Evolutionary conservation across 2,888 invertebrate species (phyloP), one percentile per base, ranked within the genome.

Genomic region (Norana najaformis): DNA sequence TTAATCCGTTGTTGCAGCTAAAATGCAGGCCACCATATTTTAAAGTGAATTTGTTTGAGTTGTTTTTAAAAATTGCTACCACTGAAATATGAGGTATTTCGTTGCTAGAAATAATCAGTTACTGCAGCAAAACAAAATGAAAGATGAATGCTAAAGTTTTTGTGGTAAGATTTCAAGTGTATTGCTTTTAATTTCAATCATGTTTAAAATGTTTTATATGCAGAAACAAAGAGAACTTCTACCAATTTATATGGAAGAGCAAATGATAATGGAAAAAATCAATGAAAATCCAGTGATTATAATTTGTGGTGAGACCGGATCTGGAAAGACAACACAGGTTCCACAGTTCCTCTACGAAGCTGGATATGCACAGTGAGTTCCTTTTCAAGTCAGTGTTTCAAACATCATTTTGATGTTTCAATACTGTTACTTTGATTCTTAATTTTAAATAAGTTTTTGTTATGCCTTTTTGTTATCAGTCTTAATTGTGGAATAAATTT

Each of bases 281-380:
- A 97, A 97, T 95, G 98, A 98, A 93, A 98, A 99, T 95, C 96
- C 97, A 38, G 95, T 95, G 89, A 97, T 98, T 37, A 94, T 95
- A 38, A 92, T 96, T 35, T 96, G 95, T 93, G 99, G 99, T 90
- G 98, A 98, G 96, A 99, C 99, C 38, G 98, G 98, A 0, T 97
- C 97, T 92, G 99, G 99, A 30, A 99, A 99, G 96, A 99, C 99
- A 0, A 99, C 99, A 0, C 99, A 99, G 95, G 96, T 99, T 20
- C 99, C 99, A 0, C 99, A 99, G 95, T 99, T 99, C 94, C 96
- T 99, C 0, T 99, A 98, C 93, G 99, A 99, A 95, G 98, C 98
- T 0, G 99, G 98, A 0, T 99, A 98, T 94, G 97, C 98, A 0
- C 93, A 89, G 91, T 91, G 23, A 89, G 91, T 90, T 4, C 11